phyloP scores from a whole-genome alignment of 2,888 invertebrate genomes.

The Minunthozetes semirufus region DNA sequence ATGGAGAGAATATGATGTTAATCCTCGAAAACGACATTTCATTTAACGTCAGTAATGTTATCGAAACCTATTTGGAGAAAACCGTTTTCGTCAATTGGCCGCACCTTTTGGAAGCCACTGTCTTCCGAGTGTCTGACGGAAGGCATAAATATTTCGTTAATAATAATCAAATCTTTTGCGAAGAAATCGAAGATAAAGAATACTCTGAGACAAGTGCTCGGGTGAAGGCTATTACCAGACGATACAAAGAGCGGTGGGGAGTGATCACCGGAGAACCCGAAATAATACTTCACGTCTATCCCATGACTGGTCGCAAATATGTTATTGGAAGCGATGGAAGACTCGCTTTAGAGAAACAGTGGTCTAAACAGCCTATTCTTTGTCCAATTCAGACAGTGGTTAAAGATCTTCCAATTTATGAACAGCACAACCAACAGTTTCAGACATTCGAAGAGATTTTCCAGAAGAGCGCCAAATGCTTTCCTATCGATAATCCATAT shows the following conservation, averaged over 20 bases:
- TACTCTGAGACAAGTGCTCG: constrained; percentile 27
- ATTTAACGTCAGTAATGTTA: constrained; percentile 51
- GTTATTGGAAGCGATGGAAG: constrained; percentile 53
- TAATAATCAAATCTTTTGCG: not conserved
- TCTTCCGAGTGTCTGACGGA: constrained; percentile 59
- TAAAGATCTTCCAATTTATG: constrained; percentile 47
- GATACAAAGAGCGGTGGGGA: constrained; percentile 60
- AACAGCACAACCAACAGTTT: constrained; percentile 46
- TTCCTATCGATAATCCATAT: constrained; percentile 68
- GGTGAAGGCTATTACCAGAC: constrained; percentile 34
- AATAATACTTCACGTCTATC: constrained; percentile 60
- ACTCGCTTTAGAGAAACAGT: constrained; percentile 61
- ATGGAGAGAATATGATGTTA: constrained; percentile 74
- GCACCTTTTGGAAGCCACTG: constrained; percentile 71
- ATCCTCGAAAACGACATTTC: constrained; percentile 51
- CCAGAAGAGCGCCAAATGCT: constrained; percentile 57
- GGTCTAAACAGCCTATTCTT: constrained; percentile 58
- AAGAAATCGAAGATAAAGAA: constrained; percentile 33
- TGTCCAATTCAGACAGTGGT: constrained; percentile 67
- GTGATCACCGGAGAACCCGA: constrained; percentile 64
- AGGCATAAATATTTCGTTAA: constrained; percentile 44
- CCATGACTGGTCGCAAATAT: constrained; percentile 63
- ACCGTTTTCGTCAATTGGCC: constrained; percentile 83
- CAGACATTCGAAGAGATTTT: constrained; percentile 40
- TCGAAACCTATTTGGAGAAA: constrained; percentile 62